These are phyloP conservation scores for Perca schrenkii DNA, from an alignment of 2,113 vertebrate genomes.

Conservation along the genomic window DNA sequence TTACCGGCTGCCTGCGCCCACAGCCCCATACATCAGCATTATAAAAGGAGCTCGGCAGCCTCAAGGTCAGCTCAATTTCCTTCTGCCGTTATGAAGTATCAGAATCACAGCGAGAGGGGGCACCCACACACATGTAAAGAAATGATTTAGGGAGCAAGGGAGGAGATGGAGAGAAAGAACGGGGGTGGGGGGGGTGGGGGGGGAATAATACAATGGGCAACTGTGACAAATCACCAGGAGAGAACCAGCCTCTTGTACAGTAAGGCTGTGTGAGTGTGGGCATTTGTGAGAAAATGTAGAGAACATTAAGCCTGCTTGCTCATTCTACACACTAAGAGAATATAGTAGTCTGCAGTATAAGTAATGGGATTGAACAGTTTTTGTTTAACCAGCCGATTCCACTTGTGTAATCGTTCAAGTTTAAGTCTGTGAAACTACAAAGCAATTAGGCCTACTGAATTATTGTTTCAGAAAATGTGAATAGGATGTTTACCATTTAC, in stretches of 20 bases:
- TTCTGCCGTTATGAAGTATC: slow-evolving; percentile 81
- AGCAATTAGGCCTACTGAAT: slow-evolving; percentile 68
- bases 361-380: slow-evolving; percentile 64
- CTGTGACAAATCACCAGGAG: slow-evolving; percentile 76
- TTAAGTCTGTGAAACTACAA: slow-evolving; percentile 66
- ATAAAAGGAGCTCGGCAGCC: slow-evolving; percentile 77
- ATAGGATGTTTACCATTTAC: slow-evolving; percentile 70
- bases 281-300: slow-evolving; percentile 63
- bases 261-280: slow-evolving; percentile 47
- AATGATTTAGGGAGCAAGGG: slow-evolving; percentile 69
- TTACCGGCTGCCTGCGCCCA: slow-evolving; percentile 80
- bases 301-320: slow-evolving; percentile 64
- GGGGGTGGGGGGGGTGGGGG: not conserved
- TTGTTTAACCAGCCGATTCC: slow-evolving; percentile 63
- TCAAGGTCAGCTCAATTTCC: slow-evolving; percentile 88
- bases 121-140: slow-evolving; percentile 80
- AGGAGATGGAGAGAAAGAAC: slow-evolving; percentile 18
- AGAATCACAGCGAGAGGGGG: slow-evolving; percentile 78
- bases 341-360: slow-evolving; percentile 44
- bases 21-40: slow-evolving; percentile 85
- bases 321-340: slow-evolving; percentile 47
- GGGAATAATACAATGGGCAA: slow-evolving; percentile 70
- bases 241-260: slow-evolving; percentile 65
- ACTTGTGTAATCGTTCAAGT: slow-evolving; percentile 61
- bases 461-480: slow-evolving; percentile 67